Base-by-base conservation (phyloP, 2,888 invertebrate species). In the Hypena proboscidalis region DNA sequence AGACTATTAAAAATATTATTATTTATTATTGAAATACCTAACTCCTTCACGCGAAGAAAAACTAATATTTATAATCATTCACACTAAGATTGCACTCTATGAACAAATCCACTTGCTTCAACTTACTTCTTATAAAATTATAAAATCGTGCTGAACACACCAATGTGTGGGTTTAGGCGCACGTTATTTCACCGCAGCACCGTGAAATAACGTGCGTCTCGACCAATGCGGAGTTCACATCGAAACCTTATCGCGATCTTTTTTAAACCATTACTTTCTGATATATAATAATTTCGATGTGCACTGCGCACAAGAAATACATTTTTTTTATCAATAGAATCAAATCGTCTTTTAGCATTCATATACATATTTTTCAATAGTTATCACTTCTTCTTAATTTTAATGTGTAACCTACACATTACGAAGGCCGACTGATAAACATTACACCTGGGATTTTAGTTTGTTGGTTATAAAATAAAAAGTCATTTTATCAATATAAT, bases 371-470 rank as follows among this genome's bases (percentile, higher is more conserved):
- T 46, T 31, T 43, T 31, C 50, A 46, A 50, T 49, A 40, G 26
- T 35, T 54, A 58, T 58, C 58, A 58, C 58, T 50, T 58, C 40
- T 39, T 22, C 47, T 39, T 54, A 46, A 37, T 43, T 37, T 50
- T 36, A 4, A 8, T 33, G 19, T 36, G 32, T 36, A 14, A 17
- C 10, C 20, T 23, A 38, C 37, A 29, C 20, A 17, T 0, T 1
- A 5, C 10, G 1, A 11, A 27, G 11, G 29, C 36, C 37, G 26
- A 40, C 26, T 27, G 25, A 43, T 53, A 42, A 59, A 49, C 52
- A 56, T 17, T 8, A 19, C n/a, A n/a, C n/a, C n/a, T n/a, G n/a
- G n/a, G n/a, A n/a, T n/a, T n/a, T n/a, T n/a, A n/a, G n/a, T n/a
- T n/a, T n/a, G n/a, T n/a, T n/a, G n/a, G n/a, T n/a, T n/a, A n/a